Evolutionary conservation across 2,113 vertebrate genomes (phyloP).

Genomic region (Mesembrinibis cayennensis): DNA sequence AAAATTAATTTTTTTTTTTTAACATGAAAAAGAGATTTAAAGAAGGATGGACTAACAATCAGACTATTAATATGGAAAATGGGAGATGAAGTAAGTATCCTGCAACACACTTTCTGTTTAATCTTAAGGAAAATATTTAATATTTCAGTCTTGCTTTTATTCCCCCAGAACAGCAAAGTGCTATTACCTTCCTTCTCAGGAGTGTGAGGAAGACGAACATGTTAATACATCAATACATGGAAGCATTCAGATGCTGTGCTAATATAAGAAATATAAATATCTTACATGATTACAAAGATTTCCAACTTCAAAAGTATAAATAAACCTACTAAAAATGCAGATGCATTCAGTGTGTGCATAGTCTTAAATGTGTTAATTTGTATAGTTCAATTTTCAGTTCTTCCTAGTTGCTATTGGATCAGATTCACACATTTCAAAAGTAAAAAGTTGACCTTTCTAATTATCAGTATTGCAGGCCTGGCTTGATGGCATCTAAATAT

Average conservation of each 20-base stretch:
- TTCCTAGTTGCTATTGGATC: neutral
- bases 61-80: neutral
- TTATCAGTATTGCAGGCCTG: neutral
- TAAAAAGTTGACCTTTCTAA: neutral
- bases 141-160: neutral
- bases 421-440: neutral
- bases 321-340: neutral
- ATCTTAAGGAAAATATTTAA: neutral
- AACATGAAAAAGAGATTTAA: neutral
- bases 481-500: neutral
- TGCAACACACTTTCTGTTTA: neutral
- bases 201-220: neutral
- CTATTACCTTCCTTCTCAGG: neutral
- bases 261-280: neutral
- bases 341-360: neutral
- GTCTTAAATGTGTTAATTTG: neutral
- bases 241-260: neutral
- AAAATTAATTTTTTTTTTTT: neutral
- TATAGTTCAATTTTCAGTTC: neutral
- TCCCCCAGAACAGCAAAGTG: neutral
- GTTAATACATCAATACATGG: neutral
- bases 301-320: neutral
- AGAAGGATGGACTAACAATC: neutral
- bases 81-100: neutral
- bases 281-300: neutral